Evolutionary conservation across 2,888 invertebrate genomes (phyloP), one percentile per base, ranked within the genome.

Genomic region (Crematogaster levior): DNA sequence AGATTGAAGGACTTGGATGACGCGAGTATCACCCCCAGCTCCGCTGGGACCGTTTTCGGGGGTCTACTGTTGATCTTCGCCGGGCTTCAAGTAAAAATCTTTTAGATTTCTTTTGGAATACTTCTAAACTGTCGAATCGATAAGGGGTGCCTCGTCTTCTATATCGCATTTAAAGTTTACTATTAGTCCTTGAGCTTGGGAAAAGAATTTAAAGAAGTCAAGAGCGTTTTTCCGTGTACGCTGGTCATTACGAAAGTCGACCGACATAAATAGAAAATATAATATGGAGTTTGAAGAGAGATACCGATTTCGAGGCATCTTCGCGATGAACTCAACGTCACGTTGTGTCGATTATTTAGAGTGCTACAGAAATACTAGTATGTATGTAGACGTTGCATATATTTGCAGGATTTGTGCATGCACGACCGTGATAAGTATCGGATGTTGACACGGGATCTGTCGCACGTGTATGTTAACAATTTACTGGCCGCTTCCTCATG

Each of bases 41-140:
- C 93, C 18, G 90, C 92, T 0, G 92, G 91, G n/a, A 91, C 86
- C 3, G 91, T 91, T 3, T 89, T 93, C 15, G 89, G 91, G 10
- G 95, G 95, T 7, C 93, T 94, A 56, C 70, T 94, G n/a, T 87
- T 95, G 24, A 88, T 94, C 12, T 90, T 94, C 30, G 60, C 93
- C 24, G 94, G 94, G 15, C 92, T 94, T 30, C 92, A 92, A 90
- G 93, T 93, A 85, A 75, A 30, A 43, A 30, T 15, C 48, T 48
- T 12, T 43, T 30, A 3, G 21, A 2, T 3, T 43, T 5, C 34
- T 34, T 34, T n/a, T n/a, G n/a, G 24, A 3, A 53, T 2, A n/a
- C 34, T 34, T 63, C 10, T 2, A 18, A 6, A 37, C 2, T 51
- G 3, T 56, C 9, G 5, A 60, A 12, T 18, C 24, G 10, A 34